Evolutionary conservation across 2,797 vertebrate species (phyloP).

Genomic region (Helostoma temminkii): DNA sequence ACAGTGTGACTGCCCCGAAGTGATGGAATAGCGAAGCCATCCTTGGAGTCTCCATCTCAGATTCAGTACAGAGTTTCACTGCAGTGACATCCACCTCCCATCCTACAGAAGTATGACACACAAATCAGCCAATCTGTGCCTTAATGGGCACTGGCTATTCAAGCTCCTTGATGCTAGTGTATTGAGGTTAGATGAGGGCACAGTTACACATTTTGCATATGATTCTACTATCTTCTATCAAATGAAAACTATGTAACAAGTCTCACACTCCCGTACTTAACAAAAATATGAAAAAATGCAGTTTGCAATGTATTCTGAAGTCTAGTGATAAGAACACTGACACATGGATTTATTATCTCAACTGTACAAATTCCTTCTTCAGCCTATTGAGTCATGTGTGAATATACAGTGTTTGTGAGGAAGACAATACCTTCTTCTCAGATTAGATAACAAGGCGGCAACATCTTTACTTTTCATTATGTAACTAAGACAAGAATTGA

Average conservation of each 20-base stretch:
- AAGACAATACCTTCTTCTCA: not conserved
- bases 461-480: not conserved
- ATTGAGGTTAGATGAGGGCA: conserved; percentile 1
- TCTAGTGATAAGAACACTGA: conserved; percentile 13
- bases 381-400: not conserved
- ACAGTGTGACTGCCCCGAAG: not conserved
- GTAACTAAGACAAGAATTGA: not conserved
- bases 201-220: not conserved
- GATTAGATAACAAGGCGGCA: not conserved
- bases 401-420: too few relatives aligned
- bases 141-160: not conserved
- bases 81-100: conserved; percentile 9
- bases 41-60: conserved; percentile 29
- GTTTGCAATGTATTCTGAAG: not conserved
- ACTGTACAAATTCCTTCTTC: conserved; percentile 3
- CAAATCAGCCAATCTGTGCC: conserved; percentile 1
- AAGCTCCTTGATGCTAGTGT: not conserved
- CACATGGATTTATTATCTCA: conserved; percentile 22
- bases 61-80: too few relatives aligned
- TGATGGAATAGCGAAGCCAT: conserved; percentile 2
- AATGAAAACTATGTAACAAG: too few relatives aligned
- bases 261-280: too few relatives aligned
- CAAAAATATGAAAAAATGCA: too few relatives aligned
- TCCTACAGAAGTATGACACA: not conserved
- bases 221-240: not conserved